Evolutionary conservation across 2,888 invertebrate genomes (phyloP).

Genomic region (Neria commutata): DNA sequence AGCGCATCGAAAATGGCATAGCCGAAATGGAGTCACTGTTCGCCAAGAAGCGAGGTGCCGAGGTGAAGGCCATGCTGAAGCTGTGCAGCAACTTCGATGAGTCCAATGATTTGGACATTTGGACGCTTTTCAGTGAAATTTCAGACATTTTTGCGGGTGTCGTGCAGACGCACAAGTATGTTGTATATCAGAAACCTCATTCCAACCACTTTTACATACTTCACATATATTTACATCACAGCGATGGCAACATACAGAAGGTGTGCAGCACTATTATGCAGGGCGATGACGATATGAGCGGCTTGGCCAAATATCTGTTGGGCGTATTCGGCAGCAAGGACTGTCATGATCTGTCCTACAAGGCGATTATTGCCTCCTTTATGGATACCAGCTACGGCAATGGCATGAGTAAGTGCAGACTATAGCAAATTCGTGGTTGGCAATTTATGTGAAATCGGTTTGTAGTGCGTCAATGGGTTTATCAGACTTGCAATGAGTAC

Average conservation of each 20-base stretch:
- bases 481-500: conserved; percentile 86
- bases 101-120: conserved; percentile 50
- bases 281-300: conserved; percentile 44
- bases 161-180: conserved; percentile 55
- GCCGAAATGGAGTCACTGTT: conserved; percentile 51
- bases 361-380: conserved; percentile 36
- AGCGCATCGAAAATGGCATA: conserved; percentile 53
- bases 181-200: conserved; percentile 1
- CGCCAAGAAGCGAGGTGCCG: conserved; percentile 42
- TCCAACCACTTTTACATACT: background rate
- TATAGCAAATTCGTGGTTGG: too few relatives aligned
- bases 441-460: conserved; percentile 2
- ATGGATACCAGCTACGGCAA: conserved; percentile 35
- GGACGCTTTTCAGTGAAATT: conserved; percentile 53
- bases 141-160: conserved; percentile 55
- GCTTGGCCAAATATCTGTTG: conserved; percentile 42
- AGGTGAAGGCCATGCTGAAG: conserved; percentile 48
- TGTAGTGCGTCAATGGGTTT: conserved; percentile 72
- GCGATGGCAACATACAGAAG: conserved; percentile 47
- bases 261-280: conserved; percentile 46
- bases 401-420: conserved; percentile 43
- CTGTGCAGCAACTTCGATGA: conserved; percentile 54
- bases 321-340: conserved; percentile 28
- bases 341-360: conserved; percentile 51
- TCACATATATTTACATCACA: conserved; percentile 18